Conservation (phyloP, 2,797 vertebrate genomes). For the Manis crassicaudata region DNA sequence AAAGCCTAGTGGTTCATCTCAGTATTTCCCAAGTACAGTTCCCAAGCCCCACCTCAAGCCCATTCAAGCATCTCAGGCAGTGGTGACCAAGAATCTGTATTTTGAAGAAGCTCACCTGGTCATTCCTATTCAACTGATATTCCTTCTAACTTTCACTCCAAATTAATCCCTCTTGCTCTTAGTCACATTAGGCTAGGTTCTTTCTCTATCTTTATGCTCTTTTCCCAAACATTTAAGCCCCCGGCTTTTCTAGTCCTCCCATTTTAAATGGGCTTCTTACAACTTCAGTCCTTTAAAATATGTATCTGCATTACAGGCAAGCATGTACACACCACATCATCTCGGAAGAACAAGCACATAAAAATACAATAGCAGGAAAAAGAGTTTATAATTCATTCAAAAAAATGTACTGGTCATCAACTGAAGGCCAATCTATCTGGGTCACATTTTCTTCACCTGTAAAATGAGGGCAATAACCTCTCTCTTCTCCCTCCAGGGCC, state of each 20-base stretch:
- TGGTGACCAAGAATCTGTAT: neutral
- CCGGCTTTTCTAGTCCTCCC: neutral
- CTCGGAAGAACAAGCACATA: neutral
- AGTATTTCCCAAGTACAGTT: neutral
- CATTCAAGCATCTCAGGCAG: neutral
- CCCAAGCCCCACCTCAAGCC: neutral
- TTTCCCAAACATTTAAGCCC: neutral
- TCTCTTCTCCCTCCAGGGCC: neutral
- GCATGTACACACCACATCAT: neutral
- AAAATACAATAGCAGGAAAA: neutral
- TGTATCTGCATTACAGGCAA: neutral
- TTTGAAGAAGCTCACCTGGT: neutral
- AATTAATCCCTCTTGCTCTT: neutral
- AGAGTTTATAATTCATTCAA: neutral
- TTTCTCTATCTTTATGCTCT: neutral
- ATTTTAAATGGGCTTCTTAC: neutral
- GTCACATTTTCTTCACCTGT: neutral
- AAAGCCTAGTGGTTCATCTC: neutral
- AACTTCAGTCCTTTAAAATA: neutral
- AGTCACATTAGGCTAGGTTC: neutral
- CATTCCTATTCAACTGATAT: neutral
- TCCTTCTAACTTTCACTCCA: neutral
- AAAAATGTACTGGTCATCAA: neutral
- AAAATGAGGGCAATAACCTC: neutral
- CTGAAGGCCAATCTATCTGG: neutral